Evolutionary conservation across 1,140 invertebrate species (phyloP), one percentile per base, ranked within the genome.

Genomic region (Leptopilina boulardi): DNA sequence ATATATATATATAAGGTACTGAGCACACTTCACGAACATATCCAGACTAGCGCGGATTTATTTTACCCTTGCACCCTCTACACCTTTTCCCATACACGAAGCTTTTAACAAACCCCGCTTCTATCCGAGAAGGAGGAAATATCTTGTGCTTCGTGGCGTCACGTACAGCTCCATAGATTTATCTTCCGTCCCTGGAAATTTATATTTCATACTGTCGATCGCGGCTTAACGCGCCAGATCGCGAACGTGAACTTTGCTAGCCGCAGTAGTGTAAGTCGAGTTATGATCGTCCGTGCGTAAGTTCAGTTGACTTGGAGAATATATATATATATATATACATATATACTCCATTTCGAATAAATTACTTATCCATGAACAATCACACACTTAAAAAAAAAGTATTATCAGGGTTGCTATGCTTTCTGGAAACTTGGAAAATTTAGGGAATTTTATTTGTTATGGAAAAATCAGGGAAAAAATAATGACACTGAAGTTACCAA

Each of bases 181-280:
- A 84, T 82, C 81, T 81, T 77, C 75, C 72, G 73, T 71, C 73
- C 74, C 70, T 73, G 70, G 74, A 78, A 84, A 81, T 82, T 82
- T 84, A 84, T 82, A 84, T 84, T 84, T 84, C 77, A 84, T 82
- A 84, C 80, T 80, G 82, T 84, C 79, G 80, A 82, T 84, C 79
- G 82, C 71, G 82, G 79, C 79, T 83, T 79, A 82, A 73, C 79
- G 76, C 71, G 71, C 72, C 71, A 47, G 78, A 76, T 83, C 80
- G 80, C 81, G 78, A 83, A 84, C 78, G 72, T 70, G 77, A 79
- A 77, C 78, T 79, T 76, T 71, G 76, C 23, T 54, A 6, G 23
- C 59, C 26, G 59, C 59, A 30, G 23, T 66, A 30, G 23, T 26
- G 23, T 56, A 51, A 76, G 51, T 26, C 47, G 47, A 23, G 59